Conservation (phyloP, 1,140 invertebrate species). For the Pseudomyrmex flavicornis region DNA sequence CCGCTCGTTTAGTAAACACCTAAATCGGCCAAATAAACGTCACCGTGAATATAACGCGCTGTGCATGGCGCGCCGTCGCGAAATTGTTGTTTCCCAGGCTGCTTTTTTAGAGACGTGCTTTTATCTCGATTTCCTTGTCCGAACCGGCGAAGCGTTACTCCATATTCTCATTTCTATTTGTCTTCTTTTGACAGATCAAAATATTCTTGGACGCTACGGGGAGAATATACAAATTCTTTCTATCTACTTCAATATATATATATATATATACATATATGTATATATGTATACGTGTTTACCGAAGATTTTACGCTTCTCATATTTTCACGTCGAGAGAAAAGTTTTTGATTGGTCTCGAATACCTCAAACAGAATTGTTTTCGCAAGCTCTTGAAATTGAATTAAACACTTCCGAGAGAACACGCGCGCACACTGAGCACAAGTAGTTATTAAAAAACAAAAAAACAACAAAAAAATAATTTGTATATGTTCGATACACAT, state of each 20-base stretch:
- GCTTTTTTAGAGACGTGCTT: slow-evolving; percentile 51
- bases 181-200: neutral
- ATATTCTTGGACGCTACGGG: neutral
- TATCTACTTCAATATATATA: neutral
- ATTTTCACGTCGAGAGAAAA: too few species aligned
- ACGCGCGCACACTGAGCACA: too few species aligned
- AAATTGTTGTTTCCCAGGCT: slow-evolving; percentile 46
- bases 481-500: too few species aligned
- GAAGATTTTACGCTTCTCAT: too few species aligned
- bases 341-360: too few species aligned
- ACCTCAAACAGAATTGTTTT: too few species aligned
- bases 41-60: slow-evolving; percentile 40
- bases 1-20: slow-evolving; percentile 61
- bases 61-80: slow-evolving; percentile 1
- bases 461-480: too few species aligned
- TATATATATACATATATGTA: too few species aligned
- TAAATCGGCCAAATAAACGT: slow-evolving; percentile 66
- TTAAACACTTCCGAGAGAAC: too few species aligned
- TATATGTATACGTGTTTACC: too few species aligned
- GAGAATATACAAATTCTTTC: neutral
- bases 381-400: too few species aligned
- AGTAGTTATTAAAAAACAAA: too few species aligned
- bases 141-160: neutral
- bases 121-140: slow-evolving; percentile 52
- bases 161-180: neutral